A percentile compares a stretch with the other conserved stretches of the same genome.
Conservation (phyloP, 2,888 invertebrate genomes). For the Empis stercorea region DNA sequence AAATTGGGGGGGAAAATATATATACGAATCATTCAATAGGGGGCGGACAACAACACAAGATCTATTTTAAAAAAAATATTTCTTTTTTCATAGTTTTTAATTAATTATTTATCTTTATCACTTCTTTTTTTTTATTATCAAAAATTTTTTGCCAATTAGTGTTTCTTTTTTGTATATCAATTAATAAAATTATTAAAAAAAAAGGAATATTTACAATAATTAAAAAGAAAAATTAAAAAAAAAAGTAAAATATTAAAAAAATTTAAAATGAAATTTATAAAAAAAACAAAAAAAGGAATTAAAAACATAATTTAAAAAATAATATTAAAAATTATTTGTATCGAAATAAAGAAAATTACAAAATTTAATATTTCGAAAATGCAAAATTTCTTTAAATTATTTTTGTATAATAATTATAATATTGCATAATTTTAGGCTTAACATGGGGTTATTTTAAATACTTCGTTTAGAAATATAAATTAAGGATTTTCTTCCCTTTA, state of each 20-base stretch:
- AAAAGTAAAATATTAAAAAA: not conserved
- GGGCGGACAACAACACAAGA: constrained; percentile 22
- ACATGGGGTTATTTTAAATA: too few relatives aligned
- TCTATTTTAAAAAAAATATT: constrained; percentile 17
- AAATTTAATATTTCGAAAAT: too few relatives aligned
- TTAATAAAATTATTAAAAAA: constrained; percentile 5
- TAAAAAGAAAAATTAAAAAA: too few relatives aligned
- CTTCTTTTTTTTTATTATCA: constrained; percentile 3
- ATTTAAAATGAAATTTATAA: constrained; percentile 5
- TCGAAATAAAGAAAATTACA: too few relatives aligned
- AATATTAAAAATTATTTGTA: not conserved
- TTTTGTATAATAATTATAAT: too few relatives aligned
- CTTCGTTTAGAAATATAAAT: too few relatives aligned
- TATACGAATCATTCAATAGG: constrained; percentile 20
- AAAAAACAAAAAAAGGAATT: not conserved
- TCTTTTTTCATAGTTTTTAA: constrained; percentile 7
- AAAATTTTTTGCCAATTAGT: not conserved
- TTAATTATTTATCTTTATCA: constrained; percentile 7
- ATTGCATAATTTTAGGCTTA: too few relatives aligned
- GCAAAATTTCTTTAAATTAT: too few relatives aligned
- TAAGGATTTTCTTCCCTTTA: too few relatives aligned
- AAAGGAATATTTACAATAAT: not conserved
- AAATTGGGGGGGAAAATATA: too few relatives aligned
- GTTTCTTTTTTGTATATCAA: constrained; percentile 5
- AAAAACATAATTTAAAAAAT: too few relatives aligned